These are phyloP conservation scores for Bombus turneri DNA, from an alignment of 1,140 invertebrate genomes.

Conservation along the genomic window DNA sequence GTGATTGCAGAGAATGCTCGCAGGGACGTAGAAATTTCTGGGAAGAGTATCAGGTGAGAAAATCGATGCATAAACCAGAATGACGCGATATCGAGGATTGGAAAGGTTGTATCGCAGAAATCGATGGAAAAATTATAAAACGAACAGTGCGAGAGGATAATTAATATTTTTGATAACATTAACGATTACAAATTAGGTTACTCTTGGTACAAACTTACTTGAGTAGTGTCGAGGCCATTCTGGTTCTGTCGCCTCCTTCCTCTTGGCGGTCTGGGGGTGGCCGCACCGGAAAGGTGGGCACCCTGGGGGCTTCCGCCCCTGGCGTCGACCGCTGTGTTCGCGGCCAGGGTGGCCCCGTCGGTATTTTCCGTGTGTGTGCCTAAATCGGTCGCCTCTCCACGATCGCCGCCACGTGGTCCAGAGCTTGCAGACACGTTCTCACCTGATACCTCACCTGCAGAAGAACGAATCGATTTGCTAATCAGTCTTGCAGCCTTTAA, in stretches of 20 bases:
- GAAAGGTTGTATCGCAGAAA: too few species aligned
- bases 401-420: slow-evolving; percentile 76
- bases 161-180: too few species aligned
- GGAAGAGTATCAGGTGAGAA: too few species aligned
- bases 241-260: slow-evolving; percentile 79
- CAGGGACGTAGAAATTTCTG: too few species aligned
- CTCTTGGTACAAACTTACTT: slow-evolving; percentile 66
- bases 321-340: slow-evolving; percentile 80
- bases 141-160: too few species aligned
- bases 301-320: slow-evolving; percentile 81
- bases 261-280: slow-evolving; percentile 77
- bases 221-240: slow-evolving; percentile 80
- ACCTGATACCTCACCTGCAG: slow-evolving; percentile 80
- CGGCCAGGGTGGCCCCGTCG: slow-evolving; percentile 81
- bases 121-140: too few species aligned
- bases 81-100: too few species aligned
- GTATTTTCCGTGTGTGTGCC: slow-evolving; percentile 78
- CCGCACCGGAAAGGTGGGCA: slow-evolving; percentile 77
- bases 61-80: too few species aligned
- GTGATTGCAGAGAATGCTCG: too few species aligned
- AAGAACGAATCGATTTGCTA: neutral
- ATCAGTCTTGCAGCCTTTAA: too few species aligned
- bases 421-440: slow-evolving; percentile 77
- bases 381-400: slow-evolving; percentile 80
- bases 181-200: too few species aligned